Percentiles rank a stretch among this genome's conserved stretches.
These are phyloP conservation scores for Heliconius aoede DNA, from an alignment of 2,888 invertebrate species.

Conservation along the genomic window DNA sequence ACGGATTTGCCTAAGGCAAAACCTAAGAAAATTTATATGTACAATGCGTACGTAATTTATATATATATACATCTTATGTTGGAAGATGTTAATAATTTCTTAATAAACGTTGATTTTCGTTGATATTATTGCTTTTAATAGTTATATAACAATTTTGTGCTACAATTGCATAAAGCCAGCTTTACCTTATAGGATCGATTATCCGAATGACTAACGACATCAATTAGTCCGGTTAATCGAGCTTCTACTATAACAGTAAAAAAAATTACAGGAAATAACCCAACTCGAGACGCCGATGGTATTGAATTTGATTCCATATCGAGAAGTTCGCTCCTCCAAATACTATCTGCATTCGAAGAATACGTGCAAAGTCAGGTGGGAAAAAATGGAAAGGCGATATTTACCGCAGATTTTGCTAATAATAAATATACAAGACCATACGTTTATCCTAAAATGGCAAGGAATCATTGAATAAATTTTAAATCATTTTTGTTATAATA, in stretches of 20 bases:
- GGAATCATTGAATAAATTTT: not conserved
- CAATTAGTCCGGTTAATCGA: too few species aligned
- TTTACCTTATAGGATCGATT: too few species aligned
- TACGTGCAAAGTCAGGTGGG: conserved; percentile 51
- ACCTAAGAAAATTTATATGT: too few species aligned
- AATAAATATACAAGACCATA: conserved; percentile 63
- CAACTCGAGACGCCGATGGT: conserved; percentile 49
- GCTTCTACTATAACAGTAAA: not conserved
- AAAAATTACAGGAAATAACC: conserved; percentile 9
- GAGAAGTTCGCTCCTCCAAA: conserved; percentile 61
- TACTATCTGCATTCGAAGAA: conserved; percentile 62
- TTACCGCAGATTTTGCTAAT: conserved; percentile 66
- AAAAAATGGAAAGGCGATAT: conserved; percentile 52
- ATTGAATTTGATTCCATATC: conserved; percentile 56
- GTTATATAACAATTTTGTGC: too few species aligned
- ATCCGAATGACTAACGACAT: too few species aligned
- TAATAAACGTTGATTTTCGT: too few species aligned
- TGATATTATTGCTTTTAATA: too few species aligned
- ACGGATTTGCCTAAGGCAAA: too few species aligned
- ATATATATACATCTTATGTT: too few species aligned
- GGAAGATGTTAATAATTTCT: too few species aligned
- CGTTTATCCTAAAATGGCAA: conserved; percentile 59
- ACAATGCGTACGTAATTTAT: too few species aligned
- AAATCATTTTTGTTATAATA: not conserved
- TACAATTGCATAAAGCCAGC: too few species aligned